These are phyloP conservation scores for Papilio xuthus DNA, from an alignment of 1,140 invertebrate species.

Conservation along the genomic window DNA sequence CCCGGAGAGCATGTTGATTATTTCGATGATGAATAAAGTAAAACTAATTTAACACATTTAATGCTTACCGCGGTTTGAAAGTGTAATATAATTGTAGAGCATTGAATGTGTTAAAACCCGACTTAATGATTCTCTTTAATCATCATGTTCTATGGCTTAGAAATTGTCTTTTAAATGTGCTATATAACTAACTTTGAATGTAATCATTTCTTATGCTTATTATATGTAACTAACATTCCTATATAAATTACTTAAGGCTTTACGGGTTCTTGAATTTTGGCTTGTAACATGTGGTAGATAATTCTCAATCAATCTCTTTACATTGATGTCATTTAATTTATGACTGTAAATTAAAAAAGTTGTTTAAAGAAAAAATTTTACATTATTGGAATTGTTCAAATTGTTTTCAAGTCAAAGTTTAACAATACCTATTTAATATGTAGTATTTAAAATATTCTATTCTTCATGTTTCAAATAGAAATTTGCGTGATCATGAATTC, in stretches of 20 bases:
- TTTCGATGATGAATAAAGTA: constrained; percentile 84
- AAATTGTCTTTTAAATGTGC: not conserved
- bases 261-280: not conserved
- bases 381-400: too few relatives aligned
- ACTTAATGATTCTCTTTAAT: constrained; percentile 25
- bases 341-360: too few relatives aligned
- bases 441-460: not conserved
- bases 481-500: not conserved
- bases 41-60: not conserved
- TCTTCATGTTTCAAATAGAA: not conserved
- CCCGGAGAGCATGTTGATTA: constrained; percentile 94
- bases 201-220: not conserved
- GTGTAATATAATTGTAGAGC: not conserved
- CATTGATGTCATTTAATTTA: not conserved
- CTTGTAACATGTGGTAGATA: not conserved
- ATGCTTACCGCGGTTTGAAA: not conserved
- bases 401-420: not conserved
- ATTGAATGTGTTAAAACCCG: not conserved
- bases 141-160: constrained; percentile 11
- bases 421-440: not conserved
- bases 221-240: constrained; percentile 26
- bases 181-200: not conserved
- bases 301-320: too few relatives aligned
- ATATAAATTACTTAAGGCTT: not conserved
- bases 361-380: too few relatives aligned